These are phyloP conservation scores for Dromius quadrimaculatus DNA, from an alignment of 2,888 invertebrate species.

Conservation along the genomic window DNA sequence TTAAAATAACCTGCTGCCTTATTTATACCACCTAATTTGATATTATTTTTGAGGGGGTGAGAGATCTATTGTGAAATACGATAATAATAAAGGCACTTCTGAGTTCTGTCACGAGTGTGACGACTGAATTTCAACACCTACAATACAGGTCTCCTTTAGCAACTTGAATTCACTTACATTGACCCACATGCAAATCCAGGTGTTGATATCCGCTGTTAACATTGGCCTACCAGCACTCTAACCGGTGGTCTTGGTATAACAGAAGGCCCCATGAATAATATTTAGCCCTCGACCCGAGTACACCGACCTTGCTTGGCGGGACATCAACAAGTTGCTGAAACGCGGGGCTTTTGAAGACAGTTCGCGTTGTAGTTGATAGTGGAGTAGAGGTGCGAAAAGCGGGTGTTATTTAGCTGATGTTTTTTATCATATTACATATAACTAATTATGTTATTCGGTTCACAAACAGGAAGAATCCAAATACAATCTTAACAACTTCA, in stretches of 20 bases:
- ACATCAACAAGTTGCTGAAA: too few species aligned
- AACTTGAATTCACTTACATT: constrained; percentile 14
- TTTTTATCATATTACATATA: background rate
- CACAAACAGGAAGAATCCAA: background rate
- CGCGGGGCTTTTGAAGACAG: too few species aligned
- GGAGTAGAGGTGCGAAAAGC: background rate
- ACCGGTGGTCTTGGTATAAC: constrained; percentile 4
- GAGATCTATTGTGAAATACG: too few species aligned
- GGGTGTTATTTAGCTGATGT: background rate
- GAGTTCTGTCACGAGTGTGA: too few species aligned
- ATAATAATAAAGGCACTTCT: background rate
- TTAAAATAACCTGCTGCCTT: too few species aligned
- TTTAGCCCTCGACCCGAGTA: constrained; percentile 15
- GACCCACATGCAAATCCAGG: constrained; percentile 37
- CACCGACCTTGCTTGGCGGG: background rate
- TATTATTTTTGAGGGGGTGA: too few species aligned
- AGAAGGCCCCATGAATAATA: constrained; percentile 37
- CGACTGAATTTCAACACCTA: background rate
- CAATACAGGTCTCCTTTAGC: background rate
- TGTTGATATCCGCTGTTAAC: background rate
- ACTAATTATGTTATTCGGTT: background rate
- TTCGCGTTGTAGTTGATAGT: background rate
- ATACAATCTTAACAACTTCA: constrained; percentile 1
- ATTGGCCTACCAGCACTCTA: constrained; percentile 9
- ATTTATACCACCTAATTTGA: too few species aligned